A percentile compares a stretch with the other conserved stretches of the same genome.
Evolutionary conservation across 2,888 invertebrate genomes (phyloP).

Genomic region (Ethmia dodecea): DNA sequence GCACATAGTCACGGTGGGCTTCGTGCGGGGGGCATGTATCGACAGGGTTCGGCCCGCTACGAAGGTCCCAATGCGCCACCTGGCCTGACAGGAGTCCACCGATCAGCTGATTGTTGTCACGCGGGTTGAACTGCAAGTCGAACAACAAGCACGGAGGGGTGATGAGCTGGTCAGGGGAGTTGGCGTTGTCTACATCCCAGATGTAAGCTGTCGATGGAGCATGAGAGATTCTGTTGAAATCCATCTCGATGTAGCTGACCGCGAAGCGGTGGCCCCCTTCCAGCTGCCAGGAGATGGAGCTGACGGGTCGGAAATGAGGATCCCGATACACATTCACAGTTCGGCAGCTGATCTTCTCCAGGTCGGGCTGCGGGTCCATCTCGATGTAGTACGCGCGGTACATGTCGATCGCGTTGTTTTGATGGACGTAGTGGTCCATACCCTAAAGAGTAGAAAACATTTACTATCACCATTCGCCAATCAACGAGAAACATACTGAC

Average conservation of each 20-base stretch:
- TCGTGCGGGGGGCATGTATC: conserved; percentile 85
- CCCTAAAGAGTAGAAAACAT: too few relatives aligned
- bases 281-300: conserved; percentile 91
- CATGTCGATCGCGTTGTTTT: conserved; percentile 95
- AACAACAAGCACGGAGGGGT: conserved; percentile 84
- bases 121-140: conserved; percentile 90
- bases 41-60: conserved; percentile 83
- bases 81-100: conserved; percentile 84
- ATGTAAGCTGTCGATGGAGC: conserved; percentile 73
- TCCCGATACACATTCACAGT: conserved; percentile 92
- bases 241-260: conserved; percentile 87
- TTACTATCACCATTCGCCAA: too few relatives aligned
- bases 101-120: conserved; percentile 82
- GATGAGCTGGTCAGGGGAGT: conserved; percentile 82
- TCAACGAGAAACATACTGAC: too few relatives aligned
- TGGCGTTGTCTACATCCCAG: conserved; percentile 95
- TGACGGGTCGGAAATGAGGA: conserved; percentile 80
- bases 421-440: conserved; percentile 89
- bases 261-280: conserved; percentile 88
- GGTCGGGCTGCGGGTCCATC: conserved; percentile 79
- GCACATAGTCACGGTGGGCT: conserved; percentile 92
- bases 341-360: conserved; percentile 81
- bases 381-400: conserved; percentile 92
- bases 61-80: conserved; percentile 86
- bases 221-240: conserved; percentile 79